Base-by-base conservation (phyloP, 2,888 invertebrate species). In the Timema cristinae region DNA sequence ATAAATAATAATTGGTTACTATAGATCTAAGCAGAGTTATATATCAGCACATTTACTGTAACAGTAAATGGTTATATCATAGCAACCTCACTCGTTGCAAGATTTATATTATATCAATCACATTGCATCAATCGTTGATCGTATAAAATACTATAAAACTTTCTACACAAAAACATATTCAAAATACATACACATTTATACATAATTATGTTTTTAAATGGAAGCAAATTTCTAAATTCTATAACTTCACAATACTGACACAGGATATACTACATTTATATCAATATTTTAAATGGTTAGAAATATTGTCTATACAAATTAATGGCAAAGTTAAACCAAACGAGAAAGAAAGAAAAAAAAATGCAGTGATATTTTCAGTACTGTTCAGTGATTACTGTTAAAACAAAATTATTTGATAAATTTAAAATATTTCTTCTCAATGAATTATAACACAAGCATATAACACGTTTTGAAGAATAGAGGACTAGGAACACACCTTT, bases 401-500 rank as follows among this genome's bases (percentile, higher is more conserved):
- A 68, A 47, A 50, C 16, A 16, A 49, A 16, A 49, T 2, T 10
- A 16, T 50, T 67, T 50, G 10, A 49, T 9, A 67, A 67, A 16
- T 49, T 67, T 9, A 6, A 66, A 13, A 10, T n/a, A 47, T 50
- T 9, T 68, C 32, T 52, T 52, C n/a, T 51, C 68, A n/a, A 11
- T 52, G 11, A 8, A 59, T 49, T 8, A 15, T 50, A 59, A 49
- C 48, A 69, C 15, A 66, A 16, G 32, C 63, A 47, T 61, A 54
- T 16, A 67, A 68, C 59, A 59, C 15, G 54, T 49, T 61, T 16
- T 67, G 67, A 47, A 51, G 47, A 51, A 56, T 49, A 61, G 47
- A 32, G 72, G 73, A 74, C 73, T 74, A 74, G 73, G 70, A 72
- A 70, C 71, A 74, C 73, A 74, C 72, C 68, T 72, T 72, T 68